Conservation (phyloP, 2,797 vertebrate genomes). For the Enteromius paludinosus region DNA sequence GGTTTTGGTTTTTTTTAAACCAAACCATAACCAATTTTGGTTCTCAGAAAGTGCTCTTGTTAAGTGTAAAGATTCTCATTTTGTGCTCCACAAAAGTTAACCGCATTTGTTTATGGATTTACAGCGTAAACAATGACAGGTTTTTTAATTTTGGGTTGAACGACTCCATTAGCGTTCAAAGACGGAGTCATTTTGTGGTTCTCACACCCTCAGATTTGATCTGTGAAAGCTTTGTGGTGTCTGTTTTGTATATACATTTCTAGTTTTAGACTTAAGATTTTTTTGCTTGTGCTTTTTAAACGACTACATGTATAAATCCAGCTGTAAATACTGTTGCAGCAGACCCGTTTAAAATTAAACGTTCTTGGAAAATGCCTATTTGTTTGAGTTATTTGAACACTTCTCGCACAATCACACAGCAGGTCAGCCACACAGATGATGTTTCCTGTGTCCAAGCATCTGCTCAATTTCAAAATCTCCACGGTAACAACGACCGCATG, state of each 20-base stretch:
- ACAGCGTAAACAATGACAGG: background rate
- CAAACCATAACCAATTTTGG: background rate
- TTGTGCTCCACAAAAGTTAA: background rate
- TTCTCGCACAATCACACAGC: background rate
- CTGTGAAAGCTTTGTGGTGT: background rate
- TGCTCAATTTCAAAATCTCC: background rate
- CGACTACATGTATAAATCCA: background rate
- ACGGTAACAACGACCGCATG: conserved; percentile 38
- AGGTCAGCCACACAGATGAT: background rate
- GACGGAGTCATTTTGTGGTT: background rate
- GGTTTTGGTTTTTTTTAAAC: background rate
- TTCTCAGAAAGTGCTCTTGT: background rate
- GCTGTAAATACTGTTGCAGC: background rate
- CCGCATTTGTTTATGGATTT: background rate
- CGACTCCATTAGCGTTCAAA: background rate
- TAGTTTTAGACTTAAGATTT: background rate
- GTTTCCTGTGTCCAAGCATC: background rate
- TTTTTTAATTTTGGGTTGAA: background rate
- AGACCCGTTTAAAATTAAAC: conserved; percentile 15
- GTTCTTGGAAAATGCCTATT: background rate
- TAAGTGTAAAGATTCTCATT: background rate
- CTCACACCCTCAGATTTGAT: background rate
- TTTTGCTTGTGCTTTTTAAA: background rate
- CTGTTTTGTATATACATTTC: background rate
- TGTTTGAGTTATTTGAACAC: background rate